phyloP scores from a whole-genome alignment of 2,113 vertebrate genomes.

The Gadus chalcogrammus region DNA sequence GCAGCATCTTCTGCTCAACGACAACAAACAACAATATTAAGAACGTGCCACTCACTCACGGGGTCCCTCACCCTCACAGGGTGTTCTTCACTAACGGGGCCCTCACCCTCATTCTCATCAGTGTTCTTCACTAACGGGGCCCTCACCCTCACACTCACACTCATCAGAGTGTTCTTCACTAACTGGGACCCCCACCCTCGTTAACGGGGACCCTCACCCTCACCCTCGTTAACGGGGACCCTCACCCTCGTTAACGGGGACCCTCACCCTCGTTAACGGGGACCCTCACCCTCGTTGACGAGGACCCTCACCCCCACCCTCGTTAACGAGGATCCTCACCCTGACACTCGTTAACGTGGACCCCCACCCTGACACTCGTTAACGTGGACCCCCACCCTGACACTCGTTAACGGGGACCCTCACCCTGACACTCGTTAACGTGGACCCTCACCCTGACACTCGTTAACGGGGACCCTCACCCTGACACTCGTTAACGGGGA shows the following conservation, averaged over 20 bases:
- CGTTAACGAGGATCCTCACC: too few species aligned
- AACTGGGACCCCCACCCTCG: neutral
- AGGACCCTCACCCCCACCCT: too few species aligned
- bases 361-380: neutral
- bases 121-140: neutral
- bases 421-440: too few species aligned
- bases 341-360: neutral
- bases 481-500: neutral
- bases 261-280: neutral
- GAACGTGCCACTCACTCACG: neutral
- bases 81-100: too few species aligned
- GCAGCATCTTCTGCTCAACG: constrained; percentile 82
- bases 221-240: too few species aligned
- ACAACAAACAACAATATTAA: neutral
- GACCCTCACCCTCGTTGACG: neutral
- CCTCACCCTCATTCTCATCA: neutral
- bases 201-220: neutral
- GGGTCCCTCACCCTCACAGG: neutral
- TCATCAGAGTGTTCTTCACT: neutral
- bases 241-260: neutral
- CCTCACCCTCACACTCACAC: neutral
- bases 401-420: neutral
- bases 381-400: too few species aligned
- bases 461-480: too few species aligned
- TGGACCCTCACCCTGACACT: neutral